phyloP scores from a whole-genome alignment of 2,797 vertebrate genomes.

The Phataginus tricuspis region DNA sequence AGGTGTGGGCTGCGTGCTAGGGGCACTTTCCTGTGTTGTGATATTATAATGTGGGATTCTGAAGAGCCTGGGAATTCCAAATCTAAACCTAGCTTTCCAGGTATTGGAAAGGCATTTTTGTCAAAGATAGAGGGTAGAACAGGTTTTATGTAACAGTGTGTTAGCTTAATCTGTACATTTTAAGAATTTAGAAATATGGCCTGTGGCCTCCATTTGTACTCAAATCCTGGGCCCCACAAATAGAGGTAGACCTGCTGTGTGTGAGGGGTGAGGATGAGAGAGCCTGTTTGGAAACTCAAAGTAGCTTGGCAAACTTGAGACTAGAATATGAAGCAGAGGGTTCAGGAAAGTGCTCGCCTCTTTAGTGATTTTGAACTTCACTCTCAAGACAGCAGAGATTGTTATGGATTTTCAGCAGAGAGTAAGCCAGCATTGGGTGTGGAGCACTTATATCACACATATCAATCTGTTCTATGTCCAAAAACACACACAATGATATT shows the following conservation, averaged over 20 bases:
- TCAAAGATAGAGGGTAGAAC: neutral
- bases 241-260: neutral
- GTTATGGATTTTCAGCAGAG: neutral
- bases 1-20: neutral
- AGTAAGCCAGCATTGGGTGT: neutral
- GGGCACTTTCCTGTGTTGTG: neutral
- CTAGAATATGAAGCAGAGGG: neutral
- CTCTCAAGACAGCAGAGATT: neutral
- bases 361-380: neutral
- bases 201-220: neutral
- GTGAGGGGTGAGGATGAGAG: neutral
- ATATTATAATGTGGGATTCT: neutral
- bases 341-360: neutral
- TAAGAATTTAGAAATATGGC: conserved; percentile 11
- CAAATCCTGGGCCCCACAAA: neutral
- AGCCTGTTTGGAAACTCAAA: neutral
- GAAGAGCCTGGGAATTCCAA: neutral
- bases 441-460: neutral
- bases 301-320: neutral
- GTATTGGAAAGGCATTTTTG: neutral
- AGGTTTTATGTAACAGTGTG: neutral
- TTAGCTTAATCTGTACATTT: neutral
- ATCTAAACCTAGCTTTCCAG: neutral
- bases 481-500: conserved; percentile 1
- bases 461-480: neutral